These are phyloP conservation scores for Coracias cyanogaster DNA, from an alignment of 2,797 vertebrate species.

Conservation along the genomic window DNA sequence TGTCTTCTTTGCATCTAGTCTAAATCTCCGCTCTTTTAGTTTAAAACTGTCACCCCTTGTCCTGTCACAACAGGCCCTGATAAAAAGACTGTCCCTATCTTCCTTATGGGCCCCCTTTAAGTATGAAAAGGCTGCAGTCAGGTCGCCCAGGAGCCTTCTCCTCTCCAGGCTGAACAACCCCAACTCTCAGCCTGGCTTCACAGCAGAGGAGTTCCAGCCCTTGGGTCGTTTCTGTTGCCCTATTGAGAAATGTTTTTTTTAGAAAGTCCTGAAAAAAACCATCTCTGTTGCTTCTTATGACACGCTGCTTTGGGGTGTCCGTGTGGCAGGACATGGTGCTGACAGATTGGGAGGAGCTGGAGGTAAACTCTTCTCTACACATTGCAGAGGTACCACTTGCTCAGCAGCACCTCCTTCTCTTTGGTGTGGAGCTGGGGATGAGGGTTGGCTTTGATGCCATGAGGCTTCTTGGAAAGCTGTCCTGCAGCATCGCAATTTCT, in stretches of 20 bases:
- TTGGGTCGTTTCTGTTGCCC: neutral
- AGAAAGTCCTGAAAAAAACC: neutral
- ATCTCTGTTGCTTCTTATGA: neutral
- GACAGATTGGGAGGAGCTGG: neutral
- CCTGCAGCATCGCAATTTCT: neutral
- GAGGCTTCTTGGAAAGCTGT: neutral
- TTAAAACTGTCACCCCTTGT: neutral
- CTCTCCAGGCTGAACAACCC: too few species aligned
- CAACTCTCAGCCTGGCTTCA: neutral
- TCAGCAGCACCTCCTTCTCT: fast-evolving
- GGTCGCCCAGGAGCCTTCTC: neutral
- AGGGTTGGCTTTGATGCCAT: neutral
- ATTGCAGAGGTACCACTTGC: neutral
- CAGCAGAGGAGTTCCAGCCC: neutral
- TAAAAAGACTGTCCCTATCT: neutral
- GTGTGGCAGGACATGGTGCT: neutral
- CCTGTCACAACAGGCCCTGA: neutral
- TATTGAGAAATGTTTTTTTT: neutral
- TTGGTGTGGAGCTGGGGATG: neutral
- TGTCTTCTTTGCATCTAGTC: neutral
- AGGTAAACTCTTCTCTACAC: neutral
- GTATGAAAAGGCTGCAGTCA: neutral
- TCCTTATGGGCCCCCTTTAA: neutral
- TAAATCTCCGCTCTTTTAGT: neutral
- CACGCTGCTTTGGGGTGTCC: neutral